Percentiles rank a stretch among this genome's conserved stretches.
Conservation (phyloP, 1,140 invertebrate genomes). For the Micrasema minimum region DNA sequence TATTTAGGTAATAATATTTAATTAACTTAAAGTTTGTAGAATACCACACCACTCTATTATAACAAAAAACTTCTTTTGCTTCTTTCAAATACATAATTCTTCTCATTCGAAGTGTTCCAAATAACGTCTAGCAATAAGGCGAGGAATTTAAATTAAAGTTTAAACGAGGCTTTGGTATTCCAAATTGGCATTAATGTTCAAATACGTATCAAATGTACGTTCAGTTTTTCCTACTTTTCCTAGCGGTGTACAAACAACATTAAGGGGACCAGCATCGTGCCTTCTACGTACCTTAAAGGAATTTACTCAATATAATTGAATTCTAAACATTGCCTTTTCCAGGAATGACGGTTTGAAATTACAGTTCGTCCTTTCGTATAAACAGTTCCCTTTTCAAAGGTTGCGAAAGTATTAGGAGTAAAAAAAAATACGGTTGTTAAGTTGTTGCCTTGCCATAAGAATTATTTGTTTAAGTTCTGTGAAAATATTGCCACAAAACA, state of each 20-base stretch:
- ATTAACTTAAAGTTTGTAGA: no score
- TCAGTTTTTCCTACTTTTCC: conserved; percentile 26
- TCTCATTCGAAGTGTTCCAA: no score
- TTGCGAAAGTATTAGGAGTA: no score
- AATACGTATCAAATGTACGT: conserved; percentile 28
- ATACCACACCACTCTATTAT: no score
- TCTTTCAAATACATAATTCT: conserved; percentile 1
- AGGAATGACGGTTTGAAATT: conserved; percentile 45
- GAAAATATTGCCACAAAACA: no score
- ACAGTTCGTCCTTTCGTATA: conserved; percentile 25
- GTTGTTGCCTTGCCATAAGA: no score
- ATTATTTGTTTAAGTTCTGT: no score
- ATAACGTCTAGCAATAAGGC: no score
- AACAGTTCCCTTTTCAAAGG: no score
- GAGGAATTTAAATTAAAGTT: conserved; percentile 34
- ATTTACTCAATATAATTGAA: conserved; percentile 52
- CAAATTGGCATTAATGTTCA: conserved; percentile 18
- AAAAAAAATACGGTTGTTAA: no score
- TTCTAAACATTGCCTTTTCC: conserved; percentile 51
- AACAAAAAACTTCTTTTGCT: no score
- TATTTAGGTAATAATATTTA: no score
- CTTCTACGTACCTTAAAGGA: neutral
- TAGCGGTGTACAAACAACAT: conserved; percentile 19
- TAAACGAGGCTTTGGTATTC: conserved; percentile 14
- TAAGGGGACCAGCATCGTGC: conserved; percentile 1